Evolutionary conservation across 2,888 invertebrate species (phyloP), one percentile per base, ranked within the genome.

Genomic region (Dysmachus trigonus): DNA sequence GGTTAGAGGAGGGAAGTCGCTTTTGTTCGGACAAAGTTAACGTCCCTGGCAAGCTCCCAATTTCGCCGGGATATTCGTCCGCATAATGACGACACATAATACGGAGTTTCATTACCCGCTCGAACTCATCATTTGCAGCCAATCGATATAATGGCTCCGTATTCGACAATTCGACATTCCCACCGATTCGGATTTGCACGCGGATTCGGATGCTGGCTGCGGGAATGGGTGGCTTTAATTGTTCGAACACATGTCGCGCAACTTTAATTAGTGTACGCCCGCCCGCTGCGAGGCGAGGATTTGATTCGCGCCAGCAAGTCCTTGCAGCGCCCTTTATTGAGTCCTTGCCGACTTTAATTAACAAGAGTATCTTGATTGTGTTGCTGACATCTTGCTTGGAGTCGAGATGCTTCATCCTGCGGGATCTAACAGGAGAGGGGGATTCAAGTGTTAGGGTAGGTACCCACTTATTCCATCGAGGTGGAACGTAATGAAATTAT

Each of bases 51-150:
- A 33, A 62, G 10, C 13, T 35, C 62, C 62, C 81, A 82, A 62
- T 33, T 82, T 82, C 51, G 3, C 5, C 31, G 18, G 33, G 33
- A 15, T 81, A 81, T 51, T 51, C 81, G 10, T 18, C 8, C 15
- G 62, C 18, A 33, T 15, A 62, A 82, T 62, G 81, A 82, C 51
- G 62, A 62, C 31, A 35, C 22, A 53, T 53, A 33, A 82, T 62
- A 62, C 31, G 35, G 81, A 35, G 53, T 82, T 82, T 82, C 81
- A 82, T 82, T 53, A 82, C 8, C 18, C 35, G 33, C 33, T 27
- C 33, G 22, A 53, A 82, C 62, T 62, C 33, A 51, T 82, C 81
- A 82, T 82, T 82, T 62, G 30, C 81, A 82, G 81, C 53, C 53
- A 82, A 82, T 82, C 81, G 81, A 82, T 62, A 35, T 41, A 41